A percentile compares a stretch with the other conserved stretches of the same genome.
Conservation (phyloP, 2,113 vertebrate genomes). For the Heterochromis multidens region DNA sequence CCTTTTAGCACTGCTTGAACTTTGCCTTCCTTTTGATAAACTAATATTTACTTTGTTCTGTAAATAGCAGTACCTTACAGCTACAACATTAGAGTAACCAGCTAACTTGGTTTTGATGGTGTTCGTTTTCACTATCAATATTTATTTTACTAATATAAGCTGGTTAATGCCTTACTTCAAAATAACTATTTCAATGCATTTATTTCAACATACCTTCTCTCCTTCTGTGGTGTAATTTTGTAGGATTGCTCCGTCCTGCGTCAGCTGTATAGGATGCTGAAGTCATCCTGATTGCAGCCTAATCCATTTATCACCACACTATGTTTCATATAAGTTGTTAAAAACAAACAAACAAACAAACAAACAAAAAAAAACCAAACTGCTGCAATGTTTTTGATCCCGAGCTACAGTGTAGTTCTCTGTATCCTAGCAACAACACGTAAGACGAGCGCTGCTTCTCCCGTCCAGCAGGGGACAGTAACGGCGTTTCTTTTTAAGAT, state of each 20-base stretch:
- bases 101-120: background rate
- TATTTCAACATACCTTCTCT: conserved; percentile 67
- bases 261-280: conserved; percentile 60
- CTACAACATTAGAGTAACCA: background rate
- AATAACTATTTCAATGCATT: background rate
- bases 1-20: background rate
- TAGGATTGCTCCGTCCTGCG: conserved; percentile 49
- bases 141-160: background rate
- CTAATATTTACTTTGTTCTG: background rate
- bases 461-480: conserved; percentile 27
- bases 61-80: background rate
- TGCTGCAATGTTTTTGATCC: background rate
- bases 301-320: background rate
- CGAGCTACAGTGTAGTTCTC: background rate
- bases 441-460: background rate
- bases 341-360: too few species aligned
- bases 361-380: too few species aligned
- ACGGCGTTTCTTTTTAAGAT: too few species aligned
- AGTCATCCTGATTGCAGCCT: conserved; percentile 42
- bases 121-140: background rate
- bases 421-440: conserved; percentile 61
- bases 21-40: background rate
- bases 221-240: conserved; percentile 51
- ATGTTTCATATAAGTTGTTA: background rate
- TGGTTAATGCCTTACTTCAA: background rate